Conservation (phyloP, 2,888 invertebrate species). For the Parnassius smintheus region DNA sequence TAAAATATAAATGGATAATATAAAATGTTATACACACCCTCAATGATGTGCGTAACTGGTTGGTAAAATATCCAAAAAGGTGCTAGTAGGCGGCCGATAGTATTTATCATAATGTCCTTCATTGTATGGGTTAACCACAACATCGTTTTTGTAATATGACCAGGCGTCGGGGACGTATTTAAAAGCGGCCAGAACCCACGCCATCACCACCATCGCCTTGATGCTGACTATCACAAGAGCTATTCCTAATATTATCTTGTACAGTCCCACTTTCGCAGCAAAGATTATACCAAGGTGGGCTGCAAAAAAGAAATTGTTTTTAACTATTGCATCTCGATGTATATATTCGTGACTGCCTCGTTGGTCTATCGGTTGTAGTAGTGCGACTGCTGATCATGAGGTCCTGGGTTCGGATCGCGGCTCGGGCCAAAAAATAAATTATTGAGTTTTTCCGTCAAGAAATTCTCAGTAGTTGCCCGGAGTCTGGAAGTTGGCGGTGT, state of each 20-base stretch:
- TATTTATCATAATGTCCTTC: constrained; percentile 26
- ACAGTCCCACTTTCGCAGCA: constrained; percentile 64
- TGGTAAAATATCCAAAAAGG: constrained; percentile 34
- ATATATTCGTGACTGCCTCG: too few relatives aligned
- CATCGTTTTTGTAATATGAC: constrained; percentile 43
- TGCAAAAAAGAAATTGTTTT: constrained; percentile 58
- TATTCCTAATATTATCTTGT: constrained; percentile 63
- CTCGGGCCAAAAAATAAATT: too few relatives aligned
- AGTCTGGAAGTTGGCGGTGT: too few relatives aligned
- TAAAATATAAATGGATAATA: too few relatives aligned
- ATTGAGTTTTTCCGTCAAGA: too few relatives aligned
- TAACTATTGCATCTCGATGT: too few relatives aligned
- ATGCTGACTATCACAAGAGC: constrained; percentile 52
- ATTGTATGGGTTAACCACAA: constrained; percentile 28
- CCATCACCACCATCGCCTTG: constrained; percentile 60
- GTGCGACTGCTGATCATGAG: too few relatives aligned
- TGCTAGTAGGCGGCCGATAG: constrained; percentile 26
- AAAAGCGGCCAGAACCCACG: constrained; percentile 60
- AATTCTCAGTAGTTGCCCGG: too few relatives aligned
- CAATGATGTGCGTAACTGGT: constrained; percentile 24
- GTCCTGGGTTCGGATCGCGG: too few relatives aligned
- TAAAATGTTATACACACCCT: constrained; percentile 17
- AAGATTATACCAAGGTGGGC: constrained; percentile 62
- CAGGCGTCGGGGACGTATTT: constrained; percentile 62
- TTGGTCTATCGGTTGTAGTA: too few relatives aligned